A percentile compares a stretch with the other conserved stretches of the same genome.
These are phyloP conservation scores for Synanthedon vespiformis DNA, from an alignment of 2,888 invertebrate genomes.

Conservation along the genomic window DNA sequence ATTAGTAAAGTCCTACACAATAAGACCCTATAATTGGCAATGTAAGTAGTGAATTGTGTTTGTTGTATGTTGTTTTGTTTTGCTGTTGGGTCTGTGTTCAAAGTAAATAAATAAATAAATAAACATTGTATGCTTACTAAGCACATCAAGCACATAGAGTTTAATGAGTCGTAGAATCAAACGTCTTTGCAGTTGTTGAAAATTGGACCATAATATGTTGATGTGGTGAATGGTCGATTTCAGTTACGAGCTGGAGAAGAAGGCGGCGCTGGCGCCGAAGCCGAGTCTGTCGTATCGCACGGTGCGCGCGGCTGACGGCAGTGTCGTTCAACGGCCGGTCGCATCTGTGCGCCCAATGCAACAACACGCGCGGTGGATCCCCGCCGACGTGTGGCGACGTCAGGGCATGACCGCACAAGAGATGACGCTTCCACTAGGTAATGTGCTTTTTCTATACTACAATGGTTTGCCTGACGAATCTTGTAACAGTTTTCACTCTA, in stretches of 20 bases:
- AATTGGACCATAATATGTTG: too few species aligned
- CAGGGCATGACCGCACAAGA: constrained; percentile 97
- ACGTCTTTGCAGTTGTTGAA: background rate
- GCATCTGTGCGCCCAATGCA: constrained; percentile 87
- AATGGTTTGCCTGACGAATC: too few species aligned
- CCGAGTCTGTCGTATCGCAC: constrained; percentile 71
- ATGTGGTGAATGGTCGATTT: background rate
- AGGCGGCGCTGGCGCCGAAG: constrained; percentile 78
- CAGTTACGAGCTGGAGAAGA: constrained; percentile 94
- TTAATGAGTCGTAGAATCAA: background rate
- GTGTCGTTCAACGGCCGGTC: constrained; percentile 74
- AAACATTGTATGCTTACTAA: too few species aligned
- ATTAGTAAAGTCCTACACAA: too few species aligned
- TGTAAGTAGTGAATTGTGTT: too few species aligned
- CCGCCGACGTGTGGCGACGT: constrained; percentile 90
- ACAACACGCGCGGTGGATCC: constrained; percentile 82
- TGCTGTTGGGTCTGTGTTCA: too few species aligned
- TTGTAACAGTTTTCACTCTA: too few species aligned
- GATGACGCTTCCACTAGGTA: constrained; percentile 89
- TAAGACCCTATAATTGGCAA: too few species aligned
- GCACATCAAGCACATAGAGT: too few species aligned
- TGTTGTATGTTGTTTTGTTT: too few species aligned
- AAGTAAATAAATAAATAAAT: too few species aligned
- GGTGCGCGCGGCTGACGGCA: constrained; percentile 75
- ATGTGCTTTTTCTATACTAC: constrained; percentile 5